These are phyloP conservation scores for Folsomia manolachei DNA, from an alignment of 2,888 invertebrate genomes.

Conservation along the genomic window DNA sequence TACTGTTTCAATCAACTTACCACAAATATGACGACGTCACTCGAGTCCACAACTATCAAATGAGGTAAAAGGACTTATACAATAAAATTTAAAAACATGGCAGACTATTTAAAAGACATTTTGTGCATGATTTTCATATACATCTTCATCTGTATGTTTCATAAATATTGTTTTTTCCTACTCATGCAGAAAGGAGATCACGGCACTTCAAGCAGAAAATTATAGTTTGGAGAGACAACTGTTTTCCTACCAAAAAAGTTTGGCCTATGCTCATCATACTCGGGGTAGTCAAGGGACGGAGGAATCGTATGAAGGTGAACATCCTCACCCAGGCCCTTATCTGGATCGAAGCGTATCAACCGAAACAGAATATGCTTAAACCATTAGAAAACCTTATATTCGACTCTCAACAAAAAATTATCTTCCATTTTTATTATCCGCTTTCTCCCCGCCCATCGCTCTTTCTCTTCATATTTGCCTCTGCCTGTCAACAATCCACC, in stretches of 20 bases:
- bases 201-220: constrained; percentile 77
- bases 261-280: constrained; percentile 64
- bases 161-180: no score
- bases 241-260: constrained; percentile 77
- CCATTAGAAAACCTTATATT: constrained; percentile 8
- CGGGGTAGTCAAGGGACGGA: constrained; percentile 27
- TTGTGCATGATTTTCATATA: no score
- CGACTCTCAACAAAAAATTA: background rate
- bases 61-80: constrained; percentile 62
- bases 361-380: constrained; percentile 72
- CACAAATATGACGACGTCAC: constrained; percentile 79
- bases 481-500: background rate
- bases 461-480: background rate
- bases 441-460: background rate
- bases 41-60: constrained; percentile 75
- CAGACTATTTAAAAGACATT: no score
- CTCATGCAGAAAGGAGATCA: constrained; percentile 68
- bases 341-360: constrained; percentile 64
- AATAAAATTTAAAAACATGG: background rate
- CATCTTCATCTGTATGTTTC: no score
- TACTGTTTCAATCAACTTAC: constrained; percentile 76
- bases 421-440: background rate
- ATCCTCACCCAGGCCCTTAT: constrained; percentile 46
- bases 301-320: constrained; percentile 11
- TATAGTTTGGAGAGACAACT: constrained; percentile 76